Evolutionary conservation across 2,888 invertebrate species (phyloP).

Genomic region (Euzetes globulus): DNA sequence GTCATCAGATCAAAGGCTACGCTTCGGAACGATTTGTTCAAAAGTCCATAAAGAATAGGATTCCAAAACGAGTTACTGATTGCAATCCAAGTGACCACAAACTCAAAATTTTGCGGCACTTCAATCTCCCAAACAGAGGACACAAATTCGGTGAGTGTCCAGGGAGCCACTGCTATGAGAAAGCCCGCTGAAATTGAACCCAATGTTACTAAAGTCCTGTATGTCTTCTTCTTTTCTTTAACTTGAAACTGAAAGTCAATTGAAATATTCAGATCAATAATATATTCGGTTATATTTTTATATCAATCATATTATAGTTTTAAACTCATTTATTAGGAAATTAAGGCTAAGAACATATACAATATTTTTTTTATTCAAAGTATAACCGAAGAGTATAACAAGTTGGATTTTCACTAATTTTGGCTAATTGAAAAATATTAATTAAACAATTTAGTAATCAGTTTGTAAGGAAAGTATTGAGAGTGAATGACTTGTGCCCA

Average conservation of each 20-base stretch:
- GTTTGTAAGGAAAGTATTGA: no score
- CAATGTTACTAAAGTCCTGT: conserved; percentile 66
- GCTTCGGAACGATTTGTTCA: conserved; percentile 71
- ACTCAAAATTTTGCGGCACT: conserved; percentile 70
- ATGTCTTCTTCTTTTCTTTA: conserved; percentile 35
- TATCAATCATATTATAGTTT: no score
- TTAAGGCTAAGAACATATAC: no score
- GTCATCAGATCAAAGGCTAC: not conserved
- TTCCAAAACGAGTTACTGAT: conserved; percentile 84
- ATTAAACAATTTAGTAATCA: no score
- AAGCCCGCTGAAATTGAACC: conserved; percentile 84
- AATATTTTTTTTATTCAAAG: no score
- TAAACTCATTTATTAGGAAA: no score
- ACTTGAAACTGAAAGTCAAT: conserved; percentile 16
- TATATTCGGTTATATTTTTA: no score
- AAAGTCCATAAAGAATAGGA: conserved; percentile 77
- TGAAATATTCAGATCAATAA: no score
- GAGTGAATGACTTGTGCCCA: no score
- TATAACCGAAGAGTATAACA: no score
- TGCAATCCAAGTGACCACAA: conserved; percentile 76
- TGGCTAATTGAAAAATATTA: no score
- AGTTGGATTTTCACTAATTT: no score
- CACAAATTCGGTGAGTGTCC: conserved; percentile 83
- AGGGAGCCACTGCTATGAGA: conserved; percentile 82
- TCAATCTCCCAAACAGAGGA: conserved; percentile 80